Evolutionary conservation across 2,888 invertebrate species (phyloP).

Genomic region (Cyclophora punctaria): DNA sequence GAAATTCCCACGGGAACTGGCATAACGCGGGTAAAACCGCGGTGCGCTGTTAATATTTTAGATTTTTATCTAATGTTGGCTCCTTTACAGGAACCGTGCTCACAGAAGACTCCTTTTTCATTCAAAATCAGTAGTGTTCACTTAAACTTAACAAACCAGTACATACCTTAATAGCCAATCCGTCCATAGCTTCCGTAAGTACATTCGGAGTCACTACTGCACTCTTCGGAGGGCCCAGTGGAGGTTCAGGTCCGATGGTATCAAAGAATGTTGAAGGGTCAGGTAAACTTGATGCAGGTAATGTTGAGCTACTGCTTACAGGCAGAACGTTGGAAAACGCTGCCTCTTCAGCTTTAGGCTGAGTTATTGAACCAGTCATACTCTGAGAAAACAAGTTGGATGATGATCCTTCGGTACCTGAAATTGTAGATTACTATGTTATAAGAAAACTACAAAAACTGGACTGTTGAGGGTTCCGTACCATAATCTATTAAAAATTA

Average conservation of each 20-base stretch:
- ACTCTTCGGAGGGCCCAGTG: slow-evolving; percentile 40
- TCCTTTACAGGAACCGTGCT: too few species aligned
- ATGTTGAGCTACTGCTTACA: slow-evolving; percentile 37
- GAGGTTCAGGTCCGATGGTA: slow-evolving; percentile 60
- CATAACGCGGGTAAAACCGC: too few species aligned
- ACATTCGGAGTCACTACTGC: slow-evolving; percentile 35
- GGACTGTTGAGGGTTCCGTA: background rate
- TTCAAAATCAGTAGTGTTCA: background rate
- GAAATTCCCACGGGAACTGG: too few species aligned
- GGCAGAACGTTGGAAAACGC: slow-evolving; percentile 50
- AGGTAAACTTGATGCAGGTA: slow-evolving; percentile 57
- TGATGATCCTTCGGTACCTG: slow-evolving; percentile 33
- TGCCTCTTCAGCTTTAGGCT: slow-evolving; percentile 44
- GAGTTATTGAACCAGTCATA: slow-evolving; percentile 46
- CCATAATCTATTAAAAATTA: too few species aligned
- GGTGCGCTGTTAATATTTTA: too few species aligned
- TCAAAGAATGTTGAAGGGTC: slow-evolving; percentile 71
- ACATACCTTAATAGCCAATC: slow-evolving; percentile 51
- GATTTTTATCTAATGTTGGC: too few species aligned
- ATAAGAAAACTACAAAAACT: too few species aligned
- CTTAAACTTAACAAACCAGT: background rate
- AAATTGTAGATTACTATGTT: slow-evolving; percentile 5
- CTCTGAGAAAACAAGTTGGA: slow-evolving; percentile 39
- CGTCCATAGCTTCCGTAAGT: slow-evolving; percentile 55
- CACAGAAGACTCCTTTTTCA: background rate